Percentiles rank a stretch among this genome's conserved stretches.
phyloP scores from a whole-genome alignment of 2,888 invertebrate species.

The Cremastinae sp. region DNA sequence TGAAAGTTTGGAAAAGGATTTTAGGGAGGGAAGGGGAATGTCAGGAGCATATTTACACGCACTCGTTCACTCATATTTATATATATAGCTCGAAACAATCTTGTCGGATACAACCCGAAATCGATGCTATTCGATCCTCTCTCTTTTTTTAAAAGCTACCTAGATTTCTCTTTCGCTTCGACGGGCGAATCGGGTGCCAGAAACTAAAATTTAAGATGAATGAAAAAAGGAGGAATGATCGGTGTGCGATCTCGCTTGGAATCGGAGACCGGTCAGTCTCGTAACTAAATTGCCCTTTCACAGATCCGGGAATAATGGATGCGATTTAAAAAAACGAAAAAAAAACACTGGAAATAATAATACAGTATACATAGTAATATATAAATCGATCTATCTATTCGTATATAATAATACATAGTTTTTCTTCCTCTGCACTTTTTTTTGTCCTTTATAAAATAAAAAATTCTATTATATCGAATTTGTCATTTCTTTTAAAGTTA shows the following conservation, averaged over 20 bases:
- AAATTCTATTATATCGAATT: slow-evolving; percentile 75
- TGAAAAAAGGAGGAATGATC: slow-evolving; percentile 13
- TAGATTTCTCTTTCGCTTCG: slow-evolving; percentile 49
- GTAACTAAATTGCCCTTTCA: slow-evolving; percentile 48
- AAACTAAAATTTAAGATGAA: slow-evolving; percentile 15
- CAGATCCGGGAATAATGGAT: slow-evolving; percentile 54
- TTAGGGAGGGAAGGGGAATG: slow-evolving; percentile 54
- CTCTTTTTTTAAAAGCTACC: slow-evolving; percentile 67
- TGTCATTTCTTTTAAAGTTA: slow-evolving; percentile 58
- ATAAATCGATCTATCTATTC: slow-evolving; percentile 73
- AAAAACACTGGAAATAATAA: slow-evolving; percentile 66
- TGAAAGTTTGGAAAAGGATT: slow-evolving; percentile 43
- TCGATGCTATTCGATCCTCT: slow-evolving; percentile 60
- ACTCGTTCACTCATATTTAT: slow-evolving; percentile 64
- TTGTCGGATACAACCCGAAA: slow-evolving; percentile 62
- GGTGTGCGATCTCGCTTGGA: slow-evolving; percentile 14
- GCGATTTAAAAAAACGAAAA: slow-evolving; percentile 59
- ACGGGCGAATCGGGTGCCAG: slow-evolving; percentile 26
- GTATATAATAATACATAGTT: slow-evolving; percentile 75
- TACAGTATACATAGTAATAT: slow-evolving; percentile 69
- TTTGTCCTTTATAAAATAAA: slow-evolving; percentile 75
- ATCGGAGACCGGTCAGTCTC: slow-evolving; percentile 37
- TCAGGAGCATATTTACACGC: slow-evolving; percentile 76
- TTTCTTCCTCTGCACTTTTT: slow-evolving; percentile 61
- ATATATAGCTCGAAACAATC: slow-evolving; percentile 60